Conservation (phyloP, 2,797 vertebrate species). For the Aldrovandia affinis region DNA sequence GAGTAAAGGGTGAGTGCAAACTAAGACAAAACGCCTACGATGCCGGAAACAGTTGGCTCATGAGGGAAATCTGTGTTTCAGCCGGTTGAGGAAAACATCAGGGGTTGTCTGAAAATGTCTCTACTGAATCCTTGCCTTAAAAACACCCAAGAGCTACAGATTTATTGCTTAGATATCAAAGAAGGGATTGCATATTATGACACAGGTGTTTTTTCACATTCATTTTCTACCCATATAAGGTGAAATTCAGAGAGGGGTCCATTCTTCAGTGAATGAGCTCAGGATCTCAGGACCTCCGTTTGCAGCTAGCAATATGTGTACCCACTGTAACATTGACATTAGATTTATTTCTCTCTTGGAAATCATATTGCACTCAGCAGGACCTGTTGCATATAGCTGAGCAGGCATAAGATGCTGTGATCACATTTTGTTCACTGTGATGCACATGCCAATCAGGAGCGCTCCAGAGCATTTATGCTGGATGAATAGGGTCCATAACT, state of each 20-base stretch:
- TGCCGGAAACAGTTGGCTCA: no score
- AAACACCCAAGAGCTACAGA: background rate
- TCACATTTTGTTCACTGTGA: background rate
- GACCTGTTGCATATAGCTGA: background rate
- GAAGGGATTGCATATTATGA: background rate
- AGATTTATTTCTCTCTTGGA: background rate
- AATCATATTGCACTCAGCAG: background rate
- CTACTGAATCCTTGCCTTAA: no score
- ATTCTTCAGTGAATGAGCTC: background rate
- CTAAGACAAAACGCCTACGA: no score
- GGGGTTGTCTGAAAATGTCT: no score
- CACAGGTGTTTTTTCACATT: background rate
- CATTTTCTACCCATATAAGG: background rate
- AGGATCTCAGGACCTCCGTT: background rate
- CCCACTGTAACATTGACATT: background rate
- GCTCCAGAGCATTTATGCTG: background rate
- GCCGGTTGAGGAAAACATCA: no score
- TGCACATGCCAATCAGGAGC: background rate
- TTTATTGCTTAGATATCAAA: background rate
- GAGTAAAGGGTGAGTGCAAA: no score
- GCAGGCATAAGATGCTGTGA: background rate
- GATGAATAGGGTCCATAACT: background rate
- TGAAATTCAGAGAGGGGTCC: background rate
- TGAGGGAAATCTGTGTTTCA: no score
- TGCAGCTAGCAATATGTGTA: background rate